Percentiles rank a stretch among this genome's conserved stretches.
These are phyloP conservation scores for Dinothrombium tinctorium DNA, from an alignment of 1,140 invertebrate species.

Conservation along the genomic window DNA sequence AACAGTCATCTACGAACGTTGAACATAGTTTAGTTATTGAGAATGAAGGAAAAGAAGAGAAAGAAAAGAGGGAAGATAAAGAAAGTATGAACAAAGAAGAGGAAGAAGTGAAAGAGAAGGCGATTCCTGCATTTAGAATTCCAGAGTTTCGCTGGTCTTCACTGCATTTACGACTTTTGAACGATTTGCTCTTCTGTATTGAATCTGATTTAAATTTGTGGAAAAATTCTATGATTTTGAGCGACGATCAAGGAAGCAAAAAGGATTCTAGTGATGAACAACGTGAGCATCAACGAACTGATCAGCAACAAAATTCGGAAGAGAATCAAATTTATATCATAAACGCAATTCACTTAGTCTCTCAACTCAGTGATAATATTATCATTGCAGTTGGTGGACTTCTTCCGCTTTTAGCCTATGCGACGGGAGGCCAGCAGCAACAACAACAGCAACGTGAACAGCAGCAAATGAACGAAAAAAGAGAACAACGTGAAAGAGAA, in stretches of 20 bases:
- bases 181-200: conserved; percentile 85
- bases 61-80: conserved; percentile 7
- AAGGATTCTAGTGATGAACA: conserved; percentile 1
- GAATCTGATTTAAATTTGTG: conserved; percentile 93
- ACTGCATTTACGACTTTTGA: conserved; percentile 85
- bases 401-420: conserved; percentile 80
- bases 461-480: neutral
- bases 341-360: conserved; percentile 96
- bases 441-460: neutral
- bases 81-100: neutral
- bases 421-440: conserved; percentile 32
- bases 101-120: conserved; percentile 18
- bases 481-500: neutral
- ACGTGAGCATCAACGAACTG: neutral
- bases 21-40: no score
- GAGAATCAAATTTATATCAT: conserved; percentile 98
- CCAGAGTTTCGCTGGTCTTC: conserved; percentile 99
- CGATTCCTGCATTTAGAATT: conserved; percentile 87
- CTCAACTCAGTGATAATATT: conserved; percentile 91
- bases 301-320: conserved; percentile 14
- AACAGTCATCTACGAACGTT: no score
- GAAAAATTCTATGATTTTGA: no score
- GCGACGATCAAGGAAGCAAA: neutral
- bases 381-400: conserved; percentile 96
- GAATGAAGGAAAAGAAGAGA: conserved; percentile 8